These are phyloP conservation scores for Nomada flava DNA, from an alignment of 2,888 invertebrate species.

Conservation along the genomic window DNA sequence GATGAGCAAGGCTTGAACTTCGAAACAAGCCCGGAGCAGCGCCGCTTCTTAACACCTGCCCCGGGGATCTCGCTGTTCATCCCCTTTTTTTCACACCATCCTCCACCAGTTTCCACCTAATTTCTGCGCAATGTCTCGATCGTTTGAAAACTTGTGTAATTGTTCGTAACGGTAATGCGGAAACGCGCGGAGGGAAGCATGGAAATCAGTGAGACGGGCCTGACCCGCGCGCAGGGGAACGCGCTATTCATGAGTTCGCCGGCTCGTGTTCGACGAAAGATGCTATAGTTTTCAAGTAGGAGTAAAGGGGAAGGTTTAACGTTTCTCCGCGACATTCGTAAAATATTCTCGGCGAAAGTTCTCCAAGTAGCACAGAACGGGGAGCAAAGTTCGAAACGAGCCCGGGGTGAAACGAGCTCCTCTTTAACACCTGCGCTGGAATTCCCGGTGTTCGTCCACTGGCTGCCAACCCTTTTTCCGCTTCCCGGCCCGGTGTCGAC, in stretches of 20 bases:
- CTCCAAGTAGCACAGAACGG: background rate
- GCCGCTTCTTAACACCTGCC: conserved; percentile 69
- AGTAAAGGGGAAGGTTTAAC: conserved; percentile 8
- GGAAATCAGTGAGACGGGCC: conserved; percentile 11
- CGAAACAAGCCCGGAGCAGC: conserved; percentile 63
- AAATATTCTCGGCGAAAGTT: conserved; percentile 49
- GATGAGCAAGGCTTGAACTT: conserved; percentile 62
- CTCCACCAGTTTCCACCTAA: conserved; percentile 32
- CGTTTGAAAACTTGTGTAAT: conserved; percentile 58
- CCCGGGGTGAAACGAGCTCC: conserved; percentile 44
- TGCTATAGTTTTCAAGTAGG: conserved; percentile 20
- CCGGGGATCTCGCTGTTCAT: conserved; percentile 64
- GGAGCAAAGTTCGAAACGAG: conserved; percentile 52
- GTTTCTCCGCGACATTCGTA: conserved; percentile 34
- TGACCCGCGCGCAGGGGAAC: background rate
- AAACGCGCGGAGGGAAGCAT: background rate
- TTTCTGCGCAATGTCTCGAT: conserved; percentile 50
- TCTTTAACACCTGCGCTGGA: conserved; percentile 60
- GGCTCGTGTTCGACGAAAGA: background rate
- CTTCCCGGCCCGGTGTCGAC: background rate
- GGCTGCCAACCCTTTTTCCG: conserved; percentile 18
- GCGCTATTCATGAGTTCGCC: conserved; percentile 13
- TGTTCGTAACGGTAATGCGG: conserved; percentile 55
- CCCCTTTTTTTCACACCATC: conserved; percentile 20
- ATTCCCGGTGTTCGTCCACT: conserved; percentile 53